Percentiles rank a stretch among this genome's conserved stretches.
These are phyloP conservation scores for Heteractis magnifica DNA, from an alignment of 92 coral and sea anemone species.

Conservation along the genomic window DNA sequence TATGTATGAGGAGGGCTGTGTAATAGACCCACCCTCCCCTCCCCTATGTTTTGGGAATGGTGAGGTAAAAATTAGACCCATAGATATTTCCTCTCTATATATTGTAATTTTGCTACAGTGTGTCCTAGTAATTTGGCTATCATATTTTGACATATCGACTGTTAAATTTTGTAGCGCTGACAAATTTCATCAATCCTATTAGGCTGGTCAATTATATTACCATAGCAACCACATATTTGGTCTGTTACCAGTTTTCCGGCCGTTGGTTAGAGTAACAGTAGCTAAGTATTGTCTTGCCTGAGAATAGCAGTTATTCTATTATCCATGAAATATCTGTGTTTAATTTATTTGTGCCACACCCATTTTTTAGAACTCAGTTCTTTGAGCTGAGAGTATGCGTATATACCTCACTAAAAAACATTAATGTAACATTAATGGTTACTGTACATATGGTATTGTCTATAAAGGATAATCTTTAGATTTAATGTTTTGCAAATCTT, in stretches of 20 bases:
- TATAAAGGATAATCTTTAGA: too few species aligned
- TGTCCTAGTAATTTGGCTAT: background rate
- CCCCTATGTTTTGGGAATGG: constrained; percentile 30
- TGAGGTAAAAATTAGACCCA: background rate
- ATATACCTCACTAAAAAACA: too few species aligned
- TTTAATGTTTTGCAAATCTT: too few species aligned
- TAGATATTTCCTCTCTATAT: background rate
- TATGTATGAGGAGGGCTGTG: background rate
- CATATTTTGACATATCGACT: background rate
- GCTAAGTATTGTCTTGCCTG: background rate
- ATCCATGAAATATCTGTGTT: background rate
- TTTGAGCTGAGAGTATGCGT: too few species aligned
- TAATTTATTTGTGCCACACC: background rate
- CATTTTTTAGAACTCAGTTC: background rate
- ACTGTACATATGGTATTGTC: too few species aligned
- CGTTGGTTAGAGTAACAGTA: background rate
- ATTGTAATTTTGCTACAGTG: background rate
- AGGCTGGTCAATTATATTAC: background rate
- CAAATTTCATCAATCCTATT: background rate
- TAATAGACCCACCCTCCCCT: constrained; percentile 18
- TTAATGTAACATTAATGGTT: too few species aligned
- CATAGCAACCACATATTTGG: background rate
- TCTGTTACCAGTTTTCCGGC: background rate
- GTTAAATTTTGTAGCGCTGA: background rate
- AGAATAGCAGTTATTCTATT: background rate